These are phyloP conservation scores for Rhopilema esculentum DNA, from an alignment of 30 jellyfish, hydroid and myxozoan species.

Conservation along the genomic window DNA sequence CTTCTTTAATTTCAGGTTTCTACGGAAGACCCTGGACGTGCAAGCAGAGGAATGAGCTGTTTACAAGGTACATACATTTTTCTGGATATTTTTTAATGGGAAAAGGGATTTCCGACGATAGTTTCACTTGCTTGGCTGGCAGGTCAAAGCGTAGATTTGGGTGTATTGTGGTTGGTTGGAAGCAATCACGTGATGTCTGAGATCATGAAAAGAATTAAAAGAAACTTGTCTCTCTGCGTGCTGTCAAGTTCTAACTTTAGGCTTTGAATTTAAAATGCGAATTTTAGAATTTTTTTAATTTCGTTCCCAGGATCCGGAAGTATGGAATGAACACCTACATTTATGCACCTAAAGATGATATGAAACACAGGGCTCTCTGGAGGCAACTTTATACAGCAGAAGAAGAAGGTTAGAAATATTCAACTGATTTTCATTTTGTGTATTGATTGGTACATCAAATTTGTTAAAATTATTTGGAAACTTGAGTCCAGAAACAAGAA, in stretches of 20 bases:
- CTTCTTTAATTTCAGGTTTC: slow-evolving; percentile 73
- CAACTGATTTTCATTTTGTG: not conserved
- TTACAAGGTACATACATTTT: slow-evolving; percentile 83
- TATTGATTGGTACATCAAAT: too few species aligned
- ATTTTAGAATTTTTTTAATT: not conserved
- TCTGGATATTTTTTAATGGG: too few species aligned
- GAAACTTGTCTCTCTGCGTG: not conserved
- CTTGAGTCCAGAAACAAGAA: too few species aligned
- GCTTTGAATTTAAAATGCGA: too few species aligned
- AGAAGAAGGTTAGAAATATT: slow-evolving; percentile 85
- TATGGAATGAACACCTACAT: slow-evolving; percentile 97
- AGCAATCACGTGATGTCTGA: slow-evolving; percentile 74
- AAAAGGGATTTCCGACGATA: not conserved
- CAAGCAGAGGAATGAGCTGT: slow-evolving; percentile 90
- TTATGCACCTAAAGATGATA: slow-evolving; percentile 94
- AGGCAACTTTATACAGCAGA: slow-evolving; percentile 91
- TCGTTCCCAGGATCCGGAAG: slow-evolving; percentile 69
- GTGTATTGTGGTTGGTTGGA: not conserved
- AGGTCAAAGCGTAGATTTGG: slow-evolving; percentile 2
- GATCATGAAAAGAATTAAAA: not conserved
- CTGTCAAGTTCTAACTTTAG: too few species aligned
- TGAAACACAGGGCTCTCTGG: slow-evolving; percentile 89
- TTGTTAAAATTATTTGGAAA: too few species aligned
- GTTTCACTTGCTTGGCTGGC: not conserved
- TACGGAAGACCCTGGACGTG: slow-evolving; percentile 99